Base-by-base conservation (phyloP, 1,140 invertebrate species). In the Platyscapa corneri region DNA sequence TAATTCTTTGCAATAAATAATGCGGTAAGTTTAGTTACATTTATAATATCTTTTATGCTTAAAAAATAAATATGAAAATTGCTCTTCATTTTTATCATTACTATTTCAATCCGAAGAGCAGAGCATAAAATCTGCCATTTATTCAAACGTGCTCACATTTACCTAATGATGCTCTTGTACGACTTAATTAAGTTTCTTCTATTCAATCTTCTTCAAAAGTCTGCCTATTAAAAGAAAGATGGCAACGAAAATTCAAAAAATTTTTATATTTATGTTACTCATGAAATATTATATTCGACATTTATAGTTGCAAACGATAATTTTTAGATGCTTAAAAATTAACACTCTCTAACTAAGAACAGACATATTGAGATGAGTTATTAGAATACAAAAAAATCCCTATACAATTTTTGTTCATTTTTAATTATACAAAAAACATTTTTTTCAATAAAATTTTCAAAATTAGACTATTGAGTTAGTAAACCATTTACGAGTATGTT, bases 401-500 rank as follows among this genome's bases (percentile, higher is more conserved):
- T 64, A 12, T 32, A 46, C 42, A 5, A 60, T 34, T 60, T 60
- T 78, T 37, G 37, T 76, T n/a, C 30, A 27, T 60, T 60, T 60
- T 27, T 27, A 30, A 27, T 16, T 53, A 32, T 42, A 74, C 75
- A 3, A 30, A 30, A 27, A 72, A 20, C 42, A 82, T 82, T 72
- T 56, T 72, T 32, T 53, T 27, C 37, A 82, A 75, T 30, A 74
- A 74, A 64, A 75, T 53, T 83, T 83, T 83, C 53, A 53, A 76
- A 83, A 83, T 56, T 32, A 37, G 37, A 30, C 0, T 53, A 53
- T 42, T 82, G 16, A 60, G 53, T 83, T 32, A 76, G 42, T 39
- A n/a, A n/a, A 34, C 42, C n/a, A 27, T 56, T 79, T 72, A 6
- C 39, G 8, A 37, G 70, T 34, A 83, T 42, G 75, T 27, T 14